Base-by-base conservation (phyloP, 2,888 invertebrate genomes). In the Stenoptilia bipunctidactyla region DNA sequence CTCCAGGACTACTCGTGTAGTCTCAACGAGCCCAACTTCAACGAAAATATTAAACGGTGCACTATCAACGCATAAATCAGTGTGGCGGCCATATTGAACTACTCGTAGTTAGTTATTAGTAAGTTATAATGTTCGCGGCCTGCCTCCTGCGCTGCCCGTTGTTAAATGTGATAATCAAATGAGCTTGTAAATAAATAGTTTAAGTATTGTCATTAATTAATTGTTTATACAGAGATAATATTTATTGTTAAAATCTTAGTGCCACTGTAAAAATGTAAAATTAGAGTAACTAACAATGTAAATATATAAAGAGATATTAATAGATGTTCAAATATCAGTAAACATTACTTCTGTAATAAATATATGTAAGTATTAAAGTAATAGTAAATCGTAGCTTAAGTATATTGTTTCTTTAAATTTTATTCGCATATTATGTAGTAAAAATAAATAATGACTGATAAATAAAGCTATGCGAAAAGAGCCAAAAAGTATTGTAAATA, bases 81-180 rank as follows among this genome's bases (percentile, higher is more conserved):
- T 91, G 25, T 91, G 91, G 91, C 76, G 91, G 56, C 91, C 91
- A 41, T 91, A 91, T 84, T 91, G 85, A 82, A 65, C 51, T 55
- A 60, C 60, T 64, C 69, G 58, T 25, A 30, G 30, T 12, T 30
- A 30, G 9, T 8, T 30, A 8, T n/a, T 30, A 30, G 30, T 12
- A n/a, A 30, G 30, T 30, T 30, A 30, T 20, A 20, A 20, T 20
- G 30, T 30, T 30, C 30, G 30, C 9, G 9, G 30, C 12, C 30
- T 10, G 30, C 6, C 12, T 30, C 12, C 30, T 13, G 34, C 13
- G 34, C n/a, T 13, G 34, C 30, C n/a, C 3, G 34, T 34, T 13
- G 14, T 34, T 14, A 80, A 77, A 75, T 83, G 83, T 83, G 83
- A 83, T 83, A 83, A 71, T 66, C 61, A 64, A 61, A 77, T 72